Evolutionary conservation across 2,888 invertebrate species (phyloP), one percentile per base, ranked within the genome.

Genomic region (Acronicta aceris): DNA sequence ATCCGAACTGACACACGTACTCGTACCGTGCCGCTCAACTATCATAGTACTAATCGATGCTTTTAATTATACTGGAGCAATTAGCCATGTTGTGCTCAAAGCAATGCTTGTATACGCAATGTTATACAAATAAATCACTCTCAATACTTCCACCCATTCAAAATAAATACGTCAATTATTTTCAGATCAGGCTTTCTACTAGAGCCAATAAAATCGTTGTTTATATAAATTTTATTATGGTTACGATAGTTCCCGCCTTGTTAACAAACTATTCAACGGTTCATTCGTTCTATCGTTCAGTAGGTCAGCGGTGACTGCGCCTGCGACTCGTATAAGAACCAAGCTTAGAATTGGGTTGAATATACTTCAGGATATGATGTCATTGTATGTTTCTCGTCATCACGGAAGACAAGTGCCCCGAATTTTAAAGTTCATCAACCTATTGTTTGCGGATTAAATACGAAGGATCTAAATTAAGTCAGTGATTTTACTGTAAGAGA

Each of bases 241-340:
- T 70, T 71, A 65, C 53, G 1, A 53, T 56, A 25, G 42, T 65
- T 58, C 51, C n/a, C 41, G 64, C 36, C 51, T 71, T 66, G 63
- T 67, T 67, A 53, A 68, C 59, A 54, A 72, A 72, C 42, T 46
- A 57, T 65, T 65, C 38, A 52, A 71, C 49, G 47, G 30, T 55
- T 55, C 53, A 51, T 63, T 60, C 53, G 50, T 65, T 55, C 53
- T n/a, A 47, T 56, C 60, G 43, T 48, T 54, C 59, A 65, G 50
- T 76, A 65, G 74, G 71, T 68, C 71, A 71, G 53, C 59, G 49
- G 59, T 57, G 27, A 61, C 48, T 63, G 58, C 45, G 68, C 64
- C 17, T 40, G 60, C 59, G 61, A 48, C 52, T 72, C 68, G 43
- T 75, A 65, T 69, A 74, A 59, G 53, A 47, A 51, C 46, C 38